phyloP scores from a whole-genome alignment of 2,113 vertebrate species.

The Rhea americana region DNA sequence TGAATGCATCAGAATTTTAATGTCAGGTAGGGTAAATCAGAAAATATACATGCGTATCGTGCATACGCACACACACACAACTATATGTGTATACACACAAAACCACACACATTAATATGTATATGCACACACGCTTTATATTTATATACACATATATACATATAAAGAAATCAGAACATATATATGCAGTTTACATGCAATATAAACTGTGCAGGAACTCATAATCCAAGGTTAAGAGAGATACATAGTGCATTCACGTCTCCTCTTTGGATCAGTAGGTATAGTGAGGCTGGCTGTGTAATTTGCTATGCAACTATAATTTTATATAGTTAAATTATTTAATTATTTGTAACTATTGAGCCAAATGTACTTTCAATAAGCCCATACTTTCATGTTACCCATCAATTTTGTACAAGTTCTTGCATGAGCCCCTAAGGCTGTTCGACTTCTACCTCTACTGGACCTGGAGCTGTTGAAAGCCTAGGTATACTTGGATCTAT shows the following conservation, averaged over 20 bases:
- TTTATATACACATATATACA: too few species aligned
- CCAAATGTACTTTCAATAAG: neutral
- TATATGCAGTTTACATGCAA: neutral
- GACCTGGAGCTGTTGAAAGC: neutral
- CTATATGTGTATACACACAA: too few species aligned
- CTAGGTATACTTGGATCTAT: neutral
- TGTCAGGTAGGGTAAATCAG: neutral
- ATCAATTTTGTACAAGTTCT: neutral
- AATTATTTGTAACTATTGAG: neutral
- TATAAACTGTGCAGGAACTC: neutral
- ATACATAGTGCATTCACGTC: neutral
- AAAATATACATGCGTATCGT: neutral
- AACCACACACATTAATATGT: too few species aligned
- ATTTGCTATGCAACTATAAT: neutral
- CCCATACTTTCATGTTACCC: neutral
- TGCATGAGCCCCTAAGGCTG: fast-evolving
- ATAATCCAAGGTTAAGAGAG: neutral
- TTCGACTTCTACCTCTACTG: neutral
- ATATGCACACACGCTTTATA: too few species aligned
- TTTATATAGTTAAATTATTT: neutral
- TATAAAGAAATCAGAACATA: neutral
- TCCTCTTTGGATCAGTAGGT: neutral
- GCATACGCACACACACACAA: too few species aligned
- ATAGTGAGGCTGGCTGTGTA: neutral
- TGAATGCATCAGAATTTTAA: neutral